phyloP scores from a whole-genome alignment of 1,140 invertebrate species.

The Drosophila rhopaloa region DNA sequence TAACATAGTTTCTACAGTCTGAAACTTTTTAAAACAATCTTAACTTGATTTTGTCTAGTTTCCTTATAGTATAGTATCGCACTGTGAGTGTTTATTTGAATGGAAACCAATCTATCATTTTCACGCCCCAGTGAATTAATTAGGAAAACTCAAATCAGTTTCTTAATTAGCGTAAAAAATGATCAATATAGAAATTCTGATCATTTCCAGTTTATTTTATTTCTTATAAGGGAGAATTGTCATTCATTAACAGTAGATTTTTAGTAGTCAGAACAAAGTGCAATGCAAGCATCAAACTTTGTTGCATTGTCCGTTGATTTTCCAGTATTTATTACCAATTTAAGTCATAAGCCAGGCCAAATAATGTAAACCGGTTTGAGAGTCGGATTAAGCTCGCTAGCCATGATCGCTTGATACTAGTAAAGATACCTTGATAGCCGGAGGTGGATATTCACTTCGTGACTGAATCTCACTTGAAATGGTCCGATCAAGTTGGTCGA shows the following conservation, averaged over 20 bases:
- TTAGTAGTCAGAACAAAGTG: conserved; percentile 37
- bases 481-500: conserved; percentile 25
- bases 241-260: conserved; percentile 19
- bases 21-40: too few species aligned
- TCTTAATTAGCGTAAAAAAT: conserved; percentile 20
- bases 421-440: conserved; percentile 20
- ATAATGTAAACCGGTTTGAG: conserved; percentile 57
- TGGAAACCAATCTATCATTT: conserved; percentile 26
- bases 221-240: conserved; percentile 10
- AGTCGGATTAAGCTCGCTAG: conserved; percentile 26
- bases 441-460: conserved; percentile 37
- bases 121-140: conserved; percentile 15
- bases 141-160: not conserved
- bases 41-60: not conserved
- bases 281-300: conserved; percentile 24
- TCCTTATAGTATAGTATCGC: not conserved
- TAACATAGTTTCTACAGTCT: too few species aligned
- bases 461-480: conserved; percentile 47
- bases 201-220: conserved; percentile 20
- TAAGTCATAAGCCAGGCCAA: conserved; percentile 47
- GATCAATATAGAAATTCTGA: conserved; percentile 20
- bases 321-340: conserved; percentile 49
- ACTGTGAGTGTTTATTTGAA: not conserved
- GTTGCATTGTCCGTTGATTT: conserved; percentile 47
- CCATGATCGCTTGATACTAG: conserved; percentile 30